A percentile compares a stretch with the other conserved stretches of the same genome.
Conservation (phyloP, 2,888 invertebrate genomes). For the Schizotus pectinicornis region DNA sequence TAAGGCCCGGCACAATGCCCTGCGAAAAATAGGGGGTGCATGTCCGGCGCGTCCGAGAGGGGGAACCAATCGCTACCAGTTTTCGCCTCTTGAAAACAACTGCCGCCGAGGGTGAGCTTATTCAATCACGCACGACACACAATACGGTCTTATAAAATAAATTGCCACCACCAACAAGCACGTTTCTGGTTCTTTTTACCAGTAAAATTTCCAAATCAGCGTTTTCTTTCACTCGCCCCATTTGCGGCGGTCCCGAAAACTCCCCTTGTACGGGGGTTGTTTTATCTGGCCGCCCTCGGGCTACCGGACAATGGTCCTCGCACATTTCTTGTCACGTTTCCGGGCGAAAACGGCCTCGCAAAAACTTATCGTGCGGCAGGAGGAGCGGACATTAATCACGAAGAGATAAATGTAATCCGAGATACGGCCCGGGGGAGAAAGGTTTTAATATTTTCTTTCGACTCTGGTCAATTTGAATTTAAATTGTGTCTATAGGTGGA, state of each 20-base stretch:
- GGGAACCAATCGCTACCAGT: conserved; percentile 50
- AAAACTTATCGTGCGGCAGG: conserved; percentile 40
- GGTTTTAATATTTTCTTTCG: conserved; percentile 24
- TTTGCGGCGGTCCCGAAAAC: conserved; percentile 40
- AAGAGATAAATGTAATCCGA: conserved; percentile 7
- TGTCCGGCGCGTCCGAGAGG: conserved; percentile 50
- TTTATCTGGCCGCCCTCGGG: conserved; percentile 35
- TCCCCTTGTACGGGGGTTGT: conserved; percentile 24
- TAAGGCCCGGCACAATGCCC: conserved; percentile 33
- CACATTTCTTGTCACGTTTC: conserved; percentile 32
- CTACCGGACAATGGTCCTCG: conserved; percentile 43
- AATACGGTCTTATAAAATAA: too few relatives aligned
- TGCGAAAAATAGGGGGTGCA: conserved; percentile 38
- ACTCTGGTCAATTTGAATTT: conserved; percentile 1
- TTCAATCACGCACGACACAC: not conserved
- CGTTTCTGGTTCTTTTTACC: not conserved
- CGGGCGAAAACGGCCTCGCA: conserved; percentile 39
- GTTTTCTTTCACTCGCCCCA: conserved; percentile 1
- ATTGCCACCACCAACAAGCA: conserved; percentile 12
- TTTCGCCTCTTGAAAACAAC: conserved; percentile 28
- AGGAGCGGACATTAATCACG: conserved; percentile 27
- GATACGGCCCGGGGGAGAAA: conserved; percentile 15
- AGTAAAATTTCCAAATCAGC: too few relatives aligned
- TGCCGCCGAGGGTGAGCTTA: conserved; percentile 19
- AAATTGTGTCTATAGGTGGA: not conserved